Evolutionary conservation across 2,797 vertebrate genomes (phyloP), one percentile per base, ranked within the genome.

Genomic region (Florisuga fusca): DNA sequence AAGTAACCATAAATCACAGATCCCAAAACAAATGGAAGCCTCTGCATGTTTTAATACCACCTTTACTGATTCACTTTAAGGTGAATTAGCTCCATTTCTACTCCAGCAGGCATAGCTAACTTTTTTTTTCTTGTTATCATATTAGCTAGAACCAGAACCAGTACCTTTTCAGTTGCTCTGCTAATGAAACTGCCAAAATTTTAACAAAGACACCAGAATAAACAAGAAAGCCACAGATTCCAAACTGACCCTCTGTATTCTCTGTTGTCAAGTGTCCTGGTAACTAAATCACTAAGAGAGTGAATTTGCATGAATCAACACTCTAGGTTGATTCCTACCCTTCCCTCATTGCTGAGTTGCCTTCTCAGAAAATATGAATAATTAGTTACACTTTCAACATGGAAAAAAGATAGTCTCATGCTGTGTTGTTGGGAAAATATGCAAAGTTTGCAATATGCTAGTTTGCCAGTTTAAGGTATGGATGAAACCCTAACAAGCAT

Each of bases 331-430:
- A 87, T 87, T 88, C 63, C 58, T 48, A 19, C 33, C 72, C 68
- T 68, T 43, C 31, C 33, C 63, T 92, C 79, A 41, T 4, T 48
- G 51, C 3, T 71, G 29, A 94, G 2, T 45, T 75, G 54, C 89
- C 77, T 66, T 36, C 38, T 91, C 64, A 85, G 31, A 95, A 91
- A 90, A 87, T 66, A 79, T 21, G 15, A 88, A 68, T 82, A 95
- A 95, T 34, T 83, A 93, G 95, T 76, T 76, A 67, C 6, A 88
- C 50, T 84, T 78, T 89, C 73, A 55, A 83, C 17, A 77, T 34
- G 36, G 46, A 85, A 92, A 75, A 87, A 78, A 57, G 22, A 25
- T 25, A 74, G 54, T 41, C 59, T 87, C 55, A 11, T 66, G 78
- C 48, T 3, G 26, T 10, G 15, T 11, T 77, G 51, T 57, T 80